phyloP scores from a whole-genome alignment of 2,797 vertebrate genomes.

The Microctenopoma stevenorrisi region DNA sequence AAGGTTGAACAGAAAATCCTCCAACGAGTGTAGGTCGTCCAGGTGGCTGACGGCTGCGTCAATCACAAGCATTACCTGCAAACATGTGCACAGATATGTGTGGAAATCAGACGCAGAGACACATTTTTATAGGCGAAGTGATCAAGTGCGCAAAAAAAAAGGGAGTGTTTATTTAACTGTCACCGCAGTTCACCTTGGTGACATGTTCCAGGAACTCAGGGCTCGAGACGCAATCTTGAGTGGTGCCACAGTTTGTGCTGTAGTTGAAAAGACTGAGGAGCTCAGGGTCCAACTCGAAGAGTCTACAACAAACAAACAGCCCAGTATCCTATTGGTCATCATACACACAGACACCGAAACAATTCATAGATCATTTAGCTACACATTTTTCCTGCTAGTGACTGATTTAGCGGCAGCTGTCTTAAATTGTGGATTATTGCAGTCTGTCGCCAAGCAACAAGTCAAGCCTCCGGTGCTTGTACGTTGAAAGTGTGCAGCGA shows the following conservation, averaged over 20 bases:
- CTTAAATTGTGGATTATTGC: constrained; percentile 80
- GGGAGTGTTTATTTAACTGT: constrained; percentile 9
- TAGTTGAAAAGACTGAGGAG: constrained; percentile 93
- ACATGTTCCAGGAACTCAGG: constrained; percentile 95
- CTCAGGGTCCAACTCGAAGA: constrained; percentile 93
- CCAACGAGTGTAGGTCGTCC: constrained; percentile 91
- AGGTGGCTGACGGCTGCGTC: constrained; percentile 92
- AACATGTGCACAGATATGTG: constrained; percentile 5
- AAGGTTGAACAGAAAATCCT: constrained; percentile 90
- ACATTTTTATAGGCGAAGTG: constrained; percentile 5
- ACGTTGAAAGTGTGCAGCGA: constrained; percentile 67
- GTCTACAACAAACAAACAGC: constrained; percentile 80
- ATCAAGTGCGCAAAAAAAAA: not conserved
- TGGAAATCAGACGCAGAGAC: not conserved
- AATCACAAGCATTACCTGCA: constrained; percentile 96
- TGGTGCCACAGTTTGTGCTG: constrained; percentile 87
- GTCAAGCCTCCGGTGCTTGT: constrained; percentile 78
- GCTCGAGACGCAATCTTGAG: constrained; percentile 91
- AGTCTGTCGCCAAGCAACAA: constrained; percentile 87
- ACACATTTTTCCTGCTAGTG: constrained; percentile 48
- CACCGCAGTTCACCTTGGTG: constrained; percentile 88
- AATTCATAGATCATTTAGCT: constrained; percentile 43
- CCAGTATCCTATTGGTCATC: constrained; percentile 47
- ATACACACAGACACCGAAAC: constrained; percentile 40
- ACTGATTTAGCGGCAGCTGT: constrained; percentile 68